These are phyloP conservation scores for Liopterus haemorrhoidalis DNA, from an alignment of 2,888 invertebrate genomes.

Conservation along the genomic window DNA sequence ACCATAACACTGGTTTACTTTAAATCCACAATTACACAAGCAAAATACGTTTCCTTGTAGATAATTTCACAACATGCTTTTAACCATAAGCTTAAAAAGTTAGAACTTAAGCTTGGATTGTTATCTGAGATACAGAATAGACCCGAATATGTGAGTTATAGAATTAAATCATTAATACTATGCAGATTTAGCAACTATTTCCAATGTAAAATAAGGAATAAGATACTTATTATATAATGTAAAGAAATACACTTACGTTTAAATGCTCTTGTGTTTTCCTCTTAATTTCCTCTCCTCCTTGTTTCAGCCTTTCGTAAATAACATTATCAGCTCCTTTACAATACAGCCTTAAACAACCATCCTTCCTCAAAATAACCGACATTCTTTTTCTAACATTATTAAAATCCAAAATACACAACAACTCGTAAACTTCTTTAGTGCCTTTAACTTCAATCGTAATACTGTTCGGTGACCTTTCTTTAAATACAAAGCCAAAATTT, in stretches of 20 bases:
- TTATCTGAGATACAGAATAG: neutral
- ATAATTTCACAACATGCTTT: too few species aligned
- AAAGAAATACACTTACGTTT: constrained; percentile 62
- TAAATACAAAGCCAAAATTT: constrained; percentile 98
- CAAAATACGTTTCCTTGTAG: too few species aligned
- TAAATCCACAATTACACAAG: too few species aligned
- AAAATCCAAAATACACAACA: constrained; percentile 96
- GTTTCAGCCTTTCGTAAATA: constrained; percentile 86
- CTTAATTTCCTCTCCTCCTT: constrained; percentile 69
- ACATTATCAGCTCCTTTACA: constrained; percentile 99
- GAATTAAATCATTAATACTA: neutral
- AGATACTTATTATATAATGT: neutral
- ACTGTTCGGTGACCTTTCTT: constrained; percentile 84
- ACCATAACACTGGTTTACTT: too few species aligned
- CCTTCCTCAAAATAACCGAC: constrained; percentile 88
- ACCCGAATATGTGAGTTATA: neutral
- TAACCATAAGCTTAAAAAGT: too few species aligned
- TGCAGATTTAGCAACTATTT: neutral
- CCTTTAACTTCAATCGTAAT: constrained; percentile 88
- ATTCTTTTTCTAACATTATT: constrained; percentile 98
- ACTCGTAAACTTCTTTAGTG: constrained; percentile 81
- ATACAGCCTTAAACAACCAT: constrained; percentile 78
- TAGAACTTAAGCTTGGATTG: neutral
- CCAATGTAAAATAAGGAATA: neutral
- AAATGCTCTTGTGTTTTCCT: constrained; percentile 86